Evolutionary conservation across 2,797 vertebrate genomes (phyloP), one percentile per base, ranked within the genome.

Genomic region (Fistularia tabacaria): DNA sequence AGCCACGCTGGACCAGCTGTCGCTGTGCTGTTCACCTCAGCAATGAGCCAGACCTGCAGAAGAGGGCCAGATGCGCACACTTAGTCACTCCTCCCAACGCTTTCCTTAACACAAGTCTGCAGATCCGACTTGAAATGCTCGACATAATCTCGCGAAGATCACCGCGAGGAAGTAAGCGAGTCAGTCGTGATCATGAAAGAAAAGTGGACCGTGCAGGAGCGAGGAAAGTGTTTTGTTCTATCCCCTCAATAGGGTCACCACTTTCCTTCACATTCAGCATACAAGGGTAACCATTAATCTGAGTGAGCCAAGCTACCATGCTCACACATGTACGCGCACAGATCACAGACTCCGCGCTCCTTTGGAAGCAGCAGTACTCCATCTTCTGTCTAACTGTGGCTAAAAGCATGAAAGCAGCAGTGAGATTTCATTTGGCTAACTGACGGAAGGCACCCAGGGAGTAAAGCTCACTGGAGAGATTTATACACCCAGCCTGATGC

Each of bases 1-100:
- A 88, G 88, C 85, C 87, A 82, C 79, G 82, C 75, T 79, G 80
- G 84, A 92, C 91, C 91, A 92, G 91, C 91, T 92, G 91, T 90
- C 90, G 81, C 84, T 78, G 85, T 79, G 77, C 88, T 85, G 86
- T 85, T 84, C 66, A 43, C 80, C 71, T 57, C 41, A 73, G 82
- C 79, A 85, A 82, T 45, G 64, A 83, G 87, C 72, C 83, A 62
- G 68, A 71, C 75, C 71, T 66, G 53, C 77, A 84, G 63, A 74
- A 87, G 73, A 69, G 66, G 79, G 80, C 88, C 90, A 89, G 87
- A 89, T 89, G 88, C 87, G 71, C 85, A 80, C 73, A 46, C 70
- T 83, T 62, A 66, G 62, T 79, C 79, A 77, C 69, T 83, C 64
- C 60, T 74, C 68, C 72, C 75, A 68, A 69, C 51, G 57, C 75